These are phyloP conservation scores for Tenthredo notha DNA, from an alignment of 2,888 invertebrate species.

Conservation along the genomic window DNA sequence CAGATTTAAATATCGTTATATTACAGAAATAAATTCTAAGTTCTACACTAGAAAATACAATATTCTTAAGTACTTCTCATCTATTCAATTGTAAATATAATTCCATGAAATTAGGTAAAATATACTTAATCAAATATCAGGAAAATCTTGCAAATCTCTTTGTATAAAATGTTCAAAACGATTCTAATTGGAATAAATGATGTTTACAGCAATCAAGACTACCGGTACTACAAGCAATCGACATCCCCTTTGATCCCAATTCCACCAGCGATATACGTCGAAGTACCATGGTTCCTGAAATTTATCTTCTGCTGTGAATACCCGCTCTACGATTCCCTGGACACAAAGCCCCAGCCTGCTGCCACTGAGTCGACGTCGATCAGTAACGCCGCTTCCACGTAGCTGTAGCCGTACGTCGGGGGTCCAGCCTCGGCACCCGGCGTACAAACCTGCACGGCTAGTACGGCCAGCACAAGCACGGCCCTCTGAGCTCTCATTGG, in stretches of 20 bases:
- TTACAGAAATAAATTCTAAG: neutral
- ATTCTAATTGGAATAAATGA: neutral
- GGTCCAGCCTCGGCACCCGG: conserved; percentile 67
- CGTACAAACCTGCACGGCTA: conserved; percentile 67
- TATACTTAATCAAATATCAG: neutral
- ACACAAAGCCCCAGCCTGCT: conserved; percentile 83
- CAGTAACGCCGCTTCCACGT: conserved; percentile 86
- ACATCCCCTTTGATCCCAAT: conserved; percentile 95
- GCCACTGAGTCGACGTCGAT: conserved; percentile 87
- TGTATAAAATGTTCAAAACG: neutral
- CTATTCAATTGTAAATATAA: neutral
- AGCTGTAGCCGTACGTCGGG: conserved; percentile 83
- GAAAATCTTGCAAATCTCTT: neutral
- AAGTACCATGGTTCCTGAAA: conserved; percentile 91
- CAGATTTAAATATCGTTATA: neutral
- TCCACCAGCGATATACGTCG: conserved; percentile 92
- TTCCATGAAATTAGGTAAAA: neutral
- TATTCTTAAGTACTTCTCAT: neutral
- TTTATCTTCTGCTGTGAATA: conserved; percentile 93
- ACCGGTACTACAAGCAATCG: conserved; percentile 92
- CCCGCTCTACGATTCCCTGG: conserved; percentile 90
- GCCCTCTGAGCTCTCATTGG: conserved; percentile 63
- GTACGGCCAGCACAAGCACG: conserved; percentile 67
- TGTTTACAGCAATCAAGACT: conserved; percentile 87
- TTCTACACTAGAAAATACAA: neutral